Base-by-base conservation (phyloP, 2,888 invertebrate species). In the Hirtodrosophila alboralis region DNA sequence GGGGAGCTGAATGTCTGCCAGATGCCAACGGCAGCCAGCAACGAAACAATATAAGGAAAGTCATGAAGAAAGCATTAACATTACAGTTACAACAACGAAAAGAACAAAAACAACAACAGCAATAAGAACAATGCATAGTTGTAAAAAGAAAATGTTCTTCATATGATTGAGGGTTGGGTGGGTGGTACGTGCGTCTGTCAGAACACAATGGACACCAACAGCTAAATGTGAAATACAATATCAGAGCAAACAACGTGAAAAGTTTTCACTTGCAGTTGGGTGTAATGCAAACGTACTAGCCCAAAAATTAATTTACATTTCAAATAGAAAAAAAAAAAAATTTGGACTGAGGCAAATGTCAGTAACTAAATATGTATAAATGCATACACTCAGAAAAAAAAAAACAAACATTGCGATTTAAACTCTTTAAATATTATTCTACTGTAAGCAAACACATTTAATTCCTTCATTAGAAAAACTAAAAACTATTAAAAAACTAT, bases 21-120 rank as follows among this genome's bases (percentile, higher is more conserved):
- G 53, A 63, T 71, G 80, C 70, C 75, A 78, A 51, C 34, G 43
- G 54, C 77, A 76, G 76, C 61, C 36, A 52, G 45, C 36, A 45
- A 49, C 45, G 33, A 60, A 66, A 79, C 57, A 78, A 84, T 66
- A 56, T 71, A 69, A 66, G 52, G 59, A 81, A 81, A 69, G 73
- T 68, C 78, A 61, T 75, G 64, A 78, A 68, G 64, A 75, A 77
- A 72, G 63, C 69, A 65, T 75, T 72, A 63, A 64, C 76, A 72
- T 69, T 69, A 71, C 65, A 45, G 27, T 30, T 40, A 48, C 26
- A 45, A 45, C 41, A 67, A 41, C 51, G 36, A 31, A 27, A 40
- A 60, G n/a, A 36, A 36, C 28, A 8, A 36, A 18, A 16, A 31
- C 30, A 40, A 60, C 12, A 36, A 36, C 28, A 8, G 38, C 26